A percentile compares a stretch with the other conserved stretches of the same genome.
Conservation (phyloP, 1,140 invertebrate genomes). For the Globodera ellingtonae region DNA sequence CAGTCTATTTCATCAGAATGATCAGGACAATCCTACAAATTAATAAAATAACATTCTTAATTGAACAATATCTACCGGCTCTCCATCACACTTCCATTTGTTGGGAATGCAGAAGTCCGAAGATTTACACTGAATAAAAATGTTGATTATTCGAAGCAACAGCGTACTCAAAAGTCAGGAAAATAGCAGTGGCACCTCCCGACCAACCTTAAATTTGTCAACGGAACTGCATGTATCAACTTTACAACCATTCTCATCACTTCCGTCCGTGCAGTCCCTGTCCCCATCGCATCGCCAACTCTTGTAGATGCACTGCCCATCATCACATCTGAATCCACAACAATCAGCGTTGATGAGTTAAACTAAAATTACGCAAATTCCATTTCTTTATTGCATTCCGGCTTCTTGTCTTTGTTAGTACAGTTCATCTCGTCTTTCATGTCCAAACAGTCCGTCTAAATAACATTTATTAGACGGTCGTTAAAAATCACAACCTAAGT, state of each 20-base stretch:
- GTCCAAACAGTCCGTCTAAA: slow-evolving; percentile 65
- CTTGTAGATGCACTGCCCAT: slow-evolving; percentile 58
- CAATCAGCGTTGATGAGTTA: neutral
- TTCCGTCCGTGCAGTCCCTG: slow-evolving; percentile 74
- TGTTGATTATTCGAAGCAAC: neutral
- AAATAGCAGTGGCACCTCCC: neutral
- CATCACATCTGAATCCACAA: slow-evolving; percentile 18
- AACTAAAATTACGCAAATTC: slow-evolving; percentile 41
- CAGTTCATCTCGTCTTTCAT: slow-evolving; percentile 57
- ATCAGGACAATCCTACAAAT: slow-evolving; percentile 40
- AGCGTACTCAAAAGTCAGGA: neutral
- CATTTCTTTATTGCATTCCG: slow-evolving; percentile 10
- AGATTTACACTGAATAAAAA: slow-evolving; percentile 57
- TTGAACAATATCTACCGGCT: slow-evolving; percentile 54
- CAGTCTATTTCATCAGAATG: slow-evolving; percentile 48
- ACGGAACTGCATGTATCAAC: slow-evolving; percentile 29
- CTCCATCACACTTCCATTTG: slow-evolving; percentile 79
- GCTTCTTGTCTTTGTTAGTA: slow-evolving; percentile 25
- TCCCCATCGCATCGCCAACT: slow-evolving; percentile 74
- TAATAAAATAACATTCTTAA: neutral
- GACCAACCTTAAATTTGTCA: slow-evolving; percentile 38
- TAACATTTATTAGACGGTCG: slow-evolving; percentile 59
- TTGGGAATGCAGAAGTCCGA: slow-evolving; percentile 85
- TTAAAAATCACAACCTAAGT: slow-evolving; percentile 60
- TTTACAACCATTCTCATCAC: slow-evolving; percentile 75